Conservation (phyloP, 2,888 invertebrate genomes). For the Antitype chi region DNA sequence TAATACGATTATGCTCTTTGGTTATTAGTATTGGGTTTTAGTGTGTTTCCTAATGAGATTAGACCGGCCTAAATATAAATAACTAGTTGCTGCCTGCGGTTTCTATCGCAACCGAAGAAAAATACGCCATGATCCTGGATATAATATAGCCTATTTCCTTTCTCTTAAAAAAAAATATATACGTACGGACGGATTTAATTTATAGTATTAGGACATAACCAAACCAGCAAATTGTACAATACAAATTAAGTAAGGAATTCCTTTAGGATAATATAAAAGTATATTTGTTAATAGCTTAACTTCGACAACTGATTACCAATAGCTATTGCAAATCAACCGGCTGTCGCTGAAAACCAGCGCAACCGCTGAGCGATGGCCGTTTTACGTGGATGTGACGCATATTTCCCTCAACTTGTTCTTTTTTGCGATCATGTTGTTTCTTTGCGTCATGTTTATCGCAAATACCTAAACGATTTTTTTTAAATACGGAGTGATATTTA, state of each 20-base stretch:
- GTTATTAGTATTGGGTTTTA: constrained; percentile 62
- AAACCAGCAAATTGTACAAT: no score
- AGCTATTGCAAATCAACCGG: no score
- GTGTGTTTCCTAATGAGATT: constrained; percentile 61
- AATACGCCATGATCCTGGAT: background rate
- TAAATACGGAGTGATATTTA: background rate
- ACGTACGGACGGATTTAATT: no score
- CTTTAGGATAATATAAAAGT: background rate
- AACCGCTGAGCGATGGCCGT: no score
- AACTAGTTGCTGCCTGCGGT: background rate
- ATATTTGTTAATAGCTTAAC: background rate
- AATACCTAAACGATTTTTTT: no score
- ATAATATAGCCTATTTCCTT: background rate
- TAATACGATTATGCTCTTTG: constrained; percentile 62
- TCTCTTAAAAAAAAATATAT: background rate
- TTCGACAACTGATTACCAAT: background rate
- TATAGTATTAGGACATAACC: background rate
- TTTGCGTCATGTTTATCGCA: no score
- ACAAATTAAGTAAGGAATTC: background rate
- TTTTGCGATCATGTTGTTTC: no score
- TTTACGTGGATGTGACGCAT: no score
- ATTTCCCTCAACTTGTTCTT: no score
- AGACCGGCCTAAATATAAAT: constrained; percentile 38
- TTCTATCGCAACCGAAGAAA: background rate
- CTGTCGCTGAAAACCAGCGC: no score